These are phyloP conservation scores for Oriolus oriolus DNA, from an alignment of 2,113 vertebrate species.

Conservation along the genomic window DNA sequence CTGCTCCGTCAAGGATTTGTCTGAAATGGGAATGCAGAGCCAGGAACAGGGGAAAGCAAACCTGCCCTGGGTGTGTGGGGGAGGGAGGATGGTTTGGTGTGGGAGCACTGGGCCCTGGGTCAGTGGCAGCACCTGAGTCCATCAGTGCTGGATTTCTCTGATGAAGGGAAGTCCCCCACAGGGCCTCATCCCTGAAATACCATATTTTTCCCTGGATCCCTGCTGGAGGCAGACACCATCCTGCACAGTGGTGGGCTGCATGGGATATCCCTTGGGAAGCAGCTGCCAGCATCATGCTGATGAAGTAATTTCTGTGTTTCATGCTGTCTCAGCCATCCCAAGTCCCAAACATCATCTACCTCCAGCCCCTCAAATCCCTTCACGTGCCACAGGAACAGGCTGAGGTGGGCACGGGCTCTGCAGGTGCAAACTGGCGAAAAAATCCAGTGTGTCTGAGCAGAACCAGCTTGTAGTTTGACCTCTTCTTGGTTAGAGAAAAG, in stretches of 20 bases:
- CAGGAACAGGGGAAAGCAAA: neutral
- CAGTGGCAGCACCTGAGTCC: neutral
- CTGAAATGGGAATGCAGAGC: neutral
- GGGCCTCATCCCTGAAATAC: neutral
- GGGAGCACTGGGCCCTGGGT: neutral
- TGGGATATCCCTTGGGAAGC: neutral
- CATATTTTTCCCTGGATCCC: neutral
- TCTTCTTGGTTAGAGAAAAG: neutral
- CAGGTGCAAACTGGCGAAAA: fast-evolving
- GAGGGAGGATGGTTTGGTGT: neutral
- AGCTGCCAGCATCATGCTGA: neutral
- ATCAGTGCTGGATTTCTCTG: neutral
- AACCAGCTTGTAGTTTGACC: neutral
- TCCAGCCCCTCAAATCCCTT: neutral
- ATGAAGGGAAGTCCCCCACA: fast-evolving
- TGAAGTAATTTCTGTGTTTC: neutral
- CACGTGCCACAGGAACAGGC: fast-evolving
- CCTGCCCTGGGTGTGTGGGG: fast-evolving
- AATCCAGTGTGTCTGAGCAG: fast-evolving
- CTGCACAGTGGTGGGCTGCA: neutral
- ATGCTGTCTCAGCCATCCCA: neutral
- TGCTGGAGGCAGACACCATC: neutral
- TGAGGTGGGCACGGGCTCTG: neutral
- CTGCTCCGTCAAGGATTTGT: neutral
- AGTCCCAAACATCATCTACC: fast-evolving